These are phyloP conservation scores for Eubasilissa regina DNA, from an alignment of 1,140 invertebrate species.

Conservation along the genomic window DNA sequence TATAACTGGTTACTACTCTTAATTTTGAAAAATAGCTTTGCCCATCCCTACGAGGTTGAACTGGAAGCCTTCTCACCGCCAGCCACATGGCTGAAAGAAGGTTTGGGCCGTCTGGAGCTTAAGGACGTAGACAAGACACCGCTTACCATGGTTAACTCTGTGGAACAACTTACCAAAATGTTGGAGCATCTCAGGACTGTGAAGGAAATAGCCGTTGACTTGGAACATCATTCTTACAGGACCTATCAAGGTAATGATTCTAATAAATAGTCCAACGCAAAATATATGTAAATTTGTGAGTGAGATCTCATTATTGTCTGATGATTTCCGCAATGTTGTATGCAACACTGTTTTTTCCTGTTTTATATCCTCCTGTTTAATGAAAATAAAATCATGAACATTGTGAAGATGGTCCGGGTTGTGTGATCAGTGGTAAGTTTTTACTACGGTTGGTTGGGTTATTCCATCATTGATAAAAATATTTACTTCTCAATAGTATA, in stretches of 20 bases:
- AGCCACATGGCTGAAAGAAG: conserved; percentile 70
- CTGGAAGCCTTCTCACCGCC: conserved; percentile 79
- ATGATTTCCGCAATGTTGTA: too few relatives aligned
- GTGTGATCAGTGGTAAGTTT: too few relatives aligned
- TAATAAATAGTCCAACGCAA: too few relatives aligned
- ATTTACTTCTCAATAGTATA: too few relatives aligned
- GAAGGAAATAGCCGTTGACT: conserved; percentile 70
- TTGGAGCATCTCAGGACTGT: conserved; percentile 78
- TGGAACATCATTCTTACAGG: conserved; percentile 66
- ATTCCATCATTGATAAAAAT: too few relatives aligned
- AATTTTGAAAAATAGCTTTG: conserved; percentile 73
- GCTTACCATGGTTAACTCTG: conserved; percentile 79
- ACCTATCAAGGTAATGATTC: conserved; percentile 65
- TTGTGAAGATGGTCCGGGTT: too few relatives aligned
- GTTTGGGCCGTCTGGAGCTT: conserved; percentile 64
- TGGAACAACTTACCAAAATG: conserved; percentile 78
- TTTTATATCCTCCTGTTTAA: too few relatives aligned
- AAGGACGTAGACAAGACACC: conserved; percentile 77
- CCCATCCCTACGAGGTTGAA: conserved; percentile 94
- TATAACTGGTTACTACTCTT: background rate
- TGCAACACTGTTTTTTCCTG: too few relatives aligned
- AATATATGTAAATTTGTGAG: background rate
- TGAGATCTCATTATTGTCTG: too few relatives aligned
- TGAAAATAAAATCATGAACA: too few relatives aligned
- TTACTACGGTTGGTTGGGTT: too few relatives aligned